Conservation (phyloP, 2,113 vertebrate species). For the Andinoacara biseriatus region DNA sequence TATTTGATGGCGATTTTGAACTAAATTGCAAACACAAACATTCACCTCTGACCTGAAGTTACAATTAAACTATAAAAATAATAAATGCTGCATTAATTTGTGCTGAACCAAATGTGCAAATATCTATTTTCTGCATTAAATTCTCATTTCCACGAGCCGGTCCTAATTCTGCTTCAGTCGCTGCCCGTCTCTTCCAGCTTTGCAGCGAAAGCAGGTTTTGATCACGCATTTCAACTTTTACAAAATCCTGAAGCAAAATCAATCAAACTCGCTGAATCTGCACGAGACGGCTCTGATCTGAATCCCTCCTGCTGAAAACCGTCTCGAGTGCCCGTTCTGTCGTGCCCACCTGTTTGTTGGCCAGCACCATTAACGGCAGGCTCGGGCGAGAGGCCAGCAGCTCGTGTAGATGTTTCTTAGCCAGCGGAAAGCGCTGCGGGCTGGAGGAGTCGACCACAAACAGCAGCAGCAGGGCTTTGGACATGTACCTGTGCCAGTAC, state of each 20-base stretch:
- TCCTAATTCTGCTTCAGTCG: too few species aligned
- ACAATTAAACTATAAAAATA: too few species aligned
- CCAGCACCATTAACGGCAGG: conserved; percentile 90
- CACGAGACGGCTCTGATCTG: too few species aligned
- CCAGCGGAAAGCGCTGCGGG: conserved; percentile 83
- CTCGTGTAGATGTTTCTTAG: conserved; percentile 86
- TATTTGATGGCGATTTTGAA: too few species aligned
- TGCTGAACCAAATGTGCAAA: too few species aligned
- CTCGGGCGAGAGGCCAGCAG: conserved; percentile 80
- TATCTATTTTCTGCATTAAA: too few species aligned
- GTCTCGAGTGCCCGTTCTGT: conserved; percentile 22
- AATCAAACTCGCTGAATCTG: neutral
- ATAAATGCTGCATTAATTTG: too few species aligned
- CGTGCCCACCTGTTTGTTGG: conserved; percentile 93
- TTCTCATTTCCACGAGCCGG: too few species aligned
- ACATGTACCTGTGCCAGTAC: conserved; percentile 88
- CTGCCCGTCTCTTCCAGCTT: too few species aligned
- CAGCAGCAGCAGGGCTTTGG: conserved; percentile 85
- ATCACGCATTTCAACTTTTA: neutral
- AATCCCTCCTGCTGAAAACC: neutral
- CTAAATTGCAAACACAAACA: too few species aligned
- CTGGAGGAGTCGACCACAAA: conserved; percentile 92
- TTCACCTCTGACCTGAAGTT: too few species aligned
- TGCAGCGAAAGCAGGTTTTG: too few species aligned
- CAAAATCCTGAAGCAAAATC: neutral